These are phyloP conservation scores for Xestia rhomboidea DNA, from an alignment of 2,888 invertebrate genomes.

Conservation along the genomic window DNA sequence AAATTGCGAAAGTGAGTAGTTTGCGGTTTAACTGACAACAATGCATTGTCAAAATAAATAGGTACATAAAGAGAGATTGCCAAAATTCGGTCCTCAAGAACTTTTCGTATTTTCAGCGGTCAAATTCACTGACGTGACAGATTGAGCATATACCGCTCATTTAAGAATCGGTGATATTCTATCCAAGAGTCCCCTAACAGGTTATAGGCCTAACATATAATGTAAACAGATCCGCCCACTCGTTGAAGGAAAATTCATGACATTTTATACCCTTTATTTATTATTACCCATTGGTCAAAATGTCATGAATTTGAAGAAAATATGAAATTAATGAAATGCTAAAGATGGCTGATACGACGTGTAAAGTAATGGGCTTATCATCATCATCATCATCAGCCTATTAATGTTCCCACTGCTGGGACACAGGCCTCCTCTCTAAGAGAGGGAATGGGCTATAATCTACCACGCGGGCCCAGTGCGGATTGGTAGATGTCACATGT, in stretches of 20 bases:
- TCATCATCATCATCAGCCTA: too few species aligned
- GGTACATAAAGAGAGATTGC: background rate
- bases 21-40: background rate
- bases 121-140: background rate
- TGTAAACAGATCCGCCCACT: background rate
- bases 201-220: background rate
- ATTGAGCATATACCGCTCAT: background rate
- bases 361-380: too few species aligned
- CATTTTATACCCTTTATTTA: background rate
- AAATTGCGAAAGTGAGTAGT: background rate
- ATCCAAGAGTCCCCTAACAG: background rate
- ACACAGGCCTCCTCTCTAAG: too few species aligned
- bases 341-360: too few species aligned
- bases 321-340: too few species aligned
- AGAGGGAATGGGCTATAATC: too few species aligned
- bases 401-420: too few species aligned
- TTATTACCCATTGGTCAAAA: too few species aligned
- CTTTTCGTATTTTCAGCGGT: background rate
- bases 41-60: background rate
- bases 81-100: background rate
- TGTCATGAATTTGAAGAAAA: too few species aligned
- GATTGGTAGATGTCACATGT: too few species aligned
- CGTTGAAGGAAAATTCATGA: conserved; percentile 3
- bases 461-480: too few species aligned
- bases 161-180: background rate